Evolutionary conservation across 35 echinoderm and acorn worm species (phyloP), one percentile per base, ranked within the genome.

Genomic region (Heliocidaris tuberculata): DNA sequence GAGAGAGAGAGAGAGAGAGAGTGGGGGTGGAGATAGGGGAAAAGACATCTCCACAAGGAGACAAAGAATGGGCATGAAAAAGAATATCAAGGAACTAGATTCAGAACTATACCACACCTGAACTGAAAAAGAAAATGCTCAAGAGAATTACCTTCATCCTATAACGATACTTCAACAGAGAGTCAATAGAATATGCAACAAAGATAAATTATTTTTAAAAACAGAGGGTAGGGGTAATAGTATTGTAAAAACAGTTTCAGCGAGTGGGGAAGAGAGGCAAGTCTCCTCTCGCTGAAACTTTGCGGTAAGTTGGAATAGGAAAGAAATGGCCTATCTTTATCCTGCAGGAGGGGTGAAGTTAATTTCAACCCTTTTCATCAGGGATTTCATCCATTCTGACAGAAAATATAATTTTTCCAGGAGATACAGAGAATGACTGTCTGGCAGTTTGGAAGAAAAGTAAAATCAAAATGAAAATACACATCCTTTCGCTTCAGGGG

Each of bases 401-500:
- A 89, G 87, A 32, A 47, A 32, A 42, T 48, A 89, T 89, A 35
- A 42, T 88, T 32, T 87, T 88, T 88, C 31, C 27, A 88, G 86
- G 35, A 31, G 13, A 35, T 70, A 19, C 32, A 89, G 70, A 29
- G 70, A 85, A 85, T 2, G 15, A 85, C n/a, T 32, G 47, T 89
- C 47, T 89, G 87, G 47, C 87, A 89, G 87, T 89, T 89, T 47
- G 47, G 12, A 89, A 48, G 87, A 15, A 21, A 15, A 48, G 87
- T 16, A 89, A 85, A 89, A 89, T 13, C 12, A 89, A 89, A 32
- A 30, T 31, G 47, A 89, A 89, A 78, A n/a, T 19, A n/a, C 21
- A n/a, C 65, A 78, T 78, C 65, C 65, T 78, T 78, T 78, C 27
- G 3, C 65, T 78, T 19, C 27, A n/a, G 65, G 65, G 65, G 65